These are phyloP conservation scores for Glaucomys volans DNA, from an alignment of 2,113 vertebrate species.

Conservation along the genomic window DNA sequence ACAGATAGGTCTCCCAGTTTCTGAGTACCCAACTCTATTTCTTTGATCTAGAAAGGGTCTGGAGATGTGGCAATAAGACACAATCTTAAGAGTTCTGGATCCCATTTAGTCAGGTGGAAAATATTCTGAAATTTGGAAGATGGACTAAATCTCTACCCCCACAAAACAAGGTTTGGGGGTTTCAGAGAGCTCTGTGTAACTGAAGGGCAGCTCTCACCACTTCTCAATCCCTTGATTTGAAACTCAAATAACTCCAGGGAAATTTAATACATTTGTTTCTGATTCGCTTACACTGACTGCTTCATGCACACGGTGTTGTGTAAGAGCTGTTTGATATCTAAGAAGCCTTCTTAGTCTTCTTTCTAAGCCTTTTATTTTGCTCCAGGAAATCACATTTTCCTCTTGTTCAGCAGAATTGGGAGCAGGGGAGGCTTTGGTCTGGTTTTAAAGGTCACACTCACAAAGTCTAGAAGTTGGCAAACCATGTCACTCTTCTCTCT, in stretches of 20 bases:
- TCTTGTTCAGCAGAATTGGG: slow-evolving; percentile 49
- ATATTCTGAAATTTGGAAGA: not conserved
- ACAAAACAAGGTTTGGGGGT: not conserved
- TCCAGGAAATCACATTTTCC: slow-evolving; percentile 71
- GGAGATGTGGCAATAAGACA: not conserved
- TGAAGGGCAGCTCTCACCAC: slow-evolving; percentile 6
- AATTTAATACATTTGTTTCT: slow-evolving; percentile 83
- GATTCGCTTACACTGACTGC: slow-evolving; percentile 69
- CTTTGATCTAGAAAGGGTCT: slow-evolving; percentile 64
- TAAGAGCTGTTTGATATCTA: slow-evolving; percentile 79
- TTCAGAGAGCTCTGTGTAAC: not conserved
- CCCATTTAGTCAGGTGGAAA: not conserved
- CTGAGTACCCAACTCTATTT: slow-evolving; percentile 16
- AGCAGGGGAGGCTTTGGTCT: not conserved
- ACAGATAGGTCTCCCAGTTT: slow-evolving; percentile 34
- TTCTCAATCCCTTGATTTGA: slow-evolving; percentile 74
- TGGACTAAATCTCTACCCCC: slow-evolving; percentile 10
- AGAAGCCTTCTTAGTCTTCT: slow-evolving; percentile 63
- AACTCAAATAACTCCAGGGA: slow-evolving; percentile 74
- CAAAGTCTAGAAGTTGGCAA: slow-evolving; percentile 29
- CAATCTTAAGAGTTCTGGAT: slow-evolving; percentile 5
- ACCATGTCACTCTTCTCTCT: not conserved
- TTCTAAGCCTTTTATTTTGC: slow-evolving; percentile 78
- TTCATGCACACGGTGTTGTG: slow-evolving; percentile 74
- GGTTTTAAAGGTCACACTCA: slow-evolving; percentile 27